These are phyloP conservation scores for Tragelaphus strepsiceros DNA, from an alignment of 2,113 vertebrate genomes.

Conservation along the genomic window DNA sequence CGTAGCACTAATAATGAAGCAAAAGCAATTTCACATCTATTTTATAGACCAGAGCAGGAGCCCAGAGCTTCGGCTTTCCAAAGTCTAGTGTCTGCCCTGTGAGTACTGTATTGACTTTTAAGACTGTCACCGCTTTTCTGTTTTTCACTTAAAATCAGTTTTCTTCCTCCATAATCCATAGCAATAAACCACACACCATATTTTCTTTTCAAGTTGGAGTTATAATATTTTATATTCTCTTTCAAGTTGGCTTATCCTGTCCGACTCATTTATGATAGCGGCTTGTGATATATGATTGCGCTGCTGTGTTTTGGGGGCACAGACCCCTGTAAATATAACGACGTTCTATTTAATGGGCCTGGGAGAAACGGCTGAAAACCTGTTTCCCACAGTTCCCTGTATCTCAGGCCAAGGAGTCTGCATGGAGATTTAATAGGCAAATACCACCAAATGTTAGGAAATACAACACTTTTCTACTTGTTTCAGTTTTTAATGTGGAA, in stretches of 20 bases:
- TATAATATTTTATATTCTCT: constrained; percentile 76
- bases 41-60: constrained; percentile 68
- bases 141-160: constrained; percentile 62
- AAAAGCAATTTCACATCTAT: constrained; percentile 53
- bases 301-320: constrained; percentile 28
- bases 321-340: constrained; percentile 47
- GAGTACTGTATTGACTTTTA: constrained; percentile 63
- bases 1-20: constrained; percentile 35
- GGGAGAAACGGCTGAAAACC: background rate
- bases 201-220: constrained; percentile 68
- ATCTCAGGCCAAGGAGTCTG: background rate
- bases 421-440: constrained; percentile 42
- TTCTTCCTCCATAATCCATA: constrained; percentile 62
- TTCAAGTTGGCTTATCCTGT: constrained; percentile 66
- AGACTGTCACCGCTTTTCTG: constrained; percentile 53
- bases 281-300: constrained; percentile 28
- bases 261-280: constrained; percentile 45
- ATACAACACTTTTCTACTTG: background rate
- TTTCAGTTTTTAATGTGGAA: constrained; percentile 9
- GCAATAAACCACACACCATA: constrained; percentile 57
- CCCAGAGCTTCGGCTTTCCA: constrained; percentile 50
- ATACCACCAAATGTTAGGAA: background rate
- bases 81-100: constrained; percentile 51
- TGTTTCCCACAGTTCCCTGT: background rate
- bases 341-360: constrained; percentile 21